Base-by-base conservation (phyloP, 2,888 invertebrate species). In the Trichopria drosophilae region DNA sequence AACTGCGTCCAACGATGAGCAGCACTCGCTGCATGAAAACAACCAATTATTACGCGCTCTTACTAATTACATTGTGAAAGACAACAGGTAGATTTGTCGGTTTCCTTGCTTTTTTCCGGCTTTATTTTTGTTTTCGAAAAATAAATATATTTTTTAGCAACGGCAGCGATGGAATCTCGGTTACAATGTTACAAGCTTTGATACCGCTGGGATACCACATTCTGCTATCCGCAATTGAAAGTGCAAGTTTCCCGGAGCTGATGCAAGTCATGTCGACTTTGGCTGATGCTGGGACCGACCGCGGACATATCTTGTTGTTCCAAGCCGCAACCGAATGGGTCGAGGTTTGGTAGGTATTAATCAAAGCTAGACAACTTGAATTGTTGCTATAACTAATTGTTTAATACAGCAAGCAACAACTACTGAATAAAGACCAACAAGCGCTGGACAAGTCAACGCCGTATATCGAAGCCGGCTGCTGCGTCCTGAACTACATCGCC, bases 251-350 rank as follows among this genome's bases (percentile, higher is more conserved):
- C 68, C 82, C 86, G 0, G 88, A 90, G 66, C 77, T 91, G 6
- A 83, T 90, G 80, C 79, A 82, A 50, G 85, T 90, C 4, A 88
- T 90, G 88, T 84, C 87, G 2, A 87, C 85, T 37, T 72, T 96
- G 58, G 94, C 94, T 0, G 92, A 93, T 73, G 90, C 91, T 15
- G 88, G 91, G 15, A 81, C 84, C 4, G 91, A 91, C 19, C 79
- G 82, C 35, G 92, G 94, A 0, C 94, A 96, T 71, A 78, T 83
- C 2, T 81, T 84, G 19, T 77, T 96, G 13, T 92, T 95, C 73
- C 84, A 88, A 24, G 89, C 93, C 0, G 81, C 83, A 7, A 84
- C 87, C 0, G 82, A 84, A 28, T 94, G 94, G 94, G 81, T 95
- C 2, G 84, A 87, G 49, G 74, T 86, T 6, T 88, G 88, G 77